phyloP scores from a whole-genome alignment of 2,113 vertebrate species.

The Crocuta crocuta region DNA sequence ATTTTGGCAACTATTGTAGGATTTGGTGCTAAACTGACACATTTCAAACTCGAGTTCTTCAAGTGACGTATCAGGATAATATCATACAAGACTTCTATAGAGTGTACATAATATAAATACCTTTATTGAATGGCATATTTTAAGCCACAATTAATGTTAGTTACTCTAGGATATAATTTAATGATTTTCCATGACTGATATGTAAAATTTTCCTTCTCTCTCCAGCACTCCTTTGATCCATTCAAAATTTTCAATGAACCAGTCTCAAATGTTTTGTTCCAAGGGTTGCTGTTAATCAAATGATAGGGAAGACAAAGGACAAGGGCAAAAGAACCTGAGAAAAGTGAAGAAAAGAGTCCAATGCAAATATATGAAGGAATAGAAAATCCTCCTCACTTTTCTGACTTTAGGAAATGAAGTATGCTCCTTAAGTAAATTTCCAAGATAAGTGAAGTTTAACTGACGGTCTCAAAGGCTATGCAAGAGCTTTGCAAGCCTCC shows the following conservation, averaged over 20 bases:
- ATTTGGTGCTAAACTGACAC: background rate
- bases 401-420: slow-evolving; percentile 21
- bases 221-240: background rate
- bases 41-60: background rate
- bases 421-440: slow-evolving; percentile 26
- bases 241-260: background rate
- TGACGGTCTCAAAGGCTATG: background rate
- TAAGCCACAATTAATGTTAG: background rate
- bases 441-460: slow-evolving; percentile 13
- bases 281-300: background rate
- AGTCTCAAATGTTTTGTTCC: background rate
- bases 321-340: background rate
- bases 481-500: background rate
- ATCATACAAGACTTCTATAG: background rate
- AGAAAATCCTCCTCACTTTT: background rate
- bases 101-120: background rate
- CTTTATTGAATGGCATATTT: background rate
- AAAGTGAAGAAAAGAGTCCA: background rate
- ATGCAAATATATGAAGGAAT: background rate
- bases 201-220: background rate
- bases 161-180: background rate
- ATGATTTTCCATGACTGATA: background rate
- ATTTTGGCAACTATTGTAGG: background rate
- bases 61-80: background rate
- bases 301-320: background rate